Conservation (phyloP, 2,797 vertebrate genomes). For the Pelodytes ibericus region DNA sequence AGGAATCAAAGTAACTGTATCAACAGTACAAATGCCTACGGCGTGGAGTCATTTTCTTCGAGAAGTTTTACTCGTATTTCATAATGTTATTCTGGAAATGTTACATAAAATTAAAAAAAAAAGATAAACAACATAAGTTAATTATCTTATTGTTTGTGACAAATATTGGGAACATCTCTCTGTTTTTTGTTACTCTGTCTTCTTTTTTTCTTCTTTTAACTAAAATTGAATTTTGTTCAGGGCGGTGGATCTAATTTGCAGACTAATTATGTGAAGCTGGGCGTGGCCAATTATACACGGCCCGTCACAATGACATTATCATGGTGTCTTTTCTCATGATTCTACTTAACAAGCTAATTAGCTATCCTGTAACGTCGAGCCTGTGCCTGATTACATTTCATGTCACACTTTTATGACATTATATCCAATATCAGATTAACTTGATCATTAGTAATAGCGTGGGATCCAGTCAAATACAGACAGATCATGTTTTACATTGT, state of each 20-base stretch:
- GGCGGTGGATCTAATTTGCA: constrained; percentile 13
- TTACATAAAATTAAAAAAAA: not conserved
- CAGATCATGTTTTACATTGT: not conserved
- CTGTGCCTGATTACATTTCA: not conserved
- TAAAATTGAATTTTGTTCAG: constrained; percentile 14
- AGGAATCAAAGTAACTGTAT: not conserved
- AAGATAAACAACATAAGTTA: not conserved
- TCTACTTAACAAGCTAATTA: constrained; percentile 1
- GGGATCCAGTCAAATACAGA: not conserved
- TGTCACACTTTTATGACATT: not conserved
- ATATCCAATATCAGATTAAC: not conserved
- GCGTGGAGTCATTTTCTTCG: too few relatives aligned
- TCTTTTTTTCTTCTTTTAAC: constrained; percentile 8
- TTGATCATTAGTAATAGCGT: not conserved
- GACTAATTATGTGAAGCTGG: constrained; percentile 1
- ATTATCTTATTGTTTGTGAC: not conserved
- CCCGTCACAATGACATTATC: not conserved
- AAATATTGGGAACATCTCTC: not conserved
- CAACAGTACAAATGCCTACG: too few relatives aligned
- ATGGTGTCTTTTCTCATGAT: not conserved
- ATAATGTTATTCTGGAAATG: not conserved
- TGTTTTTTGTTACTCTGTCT: not conserved
- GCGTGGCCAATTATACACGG: constrained; percentile 2
- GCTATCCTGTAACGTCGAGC: not conserved
- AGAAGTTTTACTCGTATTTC: too few relatives aligned